Percentiles rank a stretch among this genome's conserved stretches.
Conservation (phyloP, 2,888 invertebrate genomes). For the Hirtodrosophila confusa region DNA sequence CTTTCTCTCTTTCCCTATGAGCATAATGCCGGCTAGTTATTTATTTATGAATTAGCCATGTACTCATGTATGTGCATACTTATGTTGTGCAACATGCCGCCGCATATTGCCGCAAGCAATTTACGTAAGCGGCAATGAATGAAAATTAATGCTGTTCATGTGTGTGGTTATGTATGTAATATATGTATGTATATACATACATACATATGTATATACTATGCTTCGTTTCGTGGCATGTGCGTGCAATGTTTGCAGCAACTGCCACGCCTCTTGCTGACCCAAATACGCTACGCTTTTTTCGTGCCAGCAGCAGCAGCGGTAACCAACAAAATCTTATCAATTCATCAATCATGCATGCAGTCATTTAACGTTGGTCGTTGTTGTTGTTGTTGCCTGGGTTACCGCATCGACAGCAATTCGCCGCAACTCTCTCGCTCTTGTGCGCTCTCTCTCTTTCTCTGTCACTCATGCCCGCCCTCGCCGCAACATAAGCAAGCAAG, state of each 20-base stretch:
- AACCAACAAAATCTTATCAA: slow-evolving; percentile 64
- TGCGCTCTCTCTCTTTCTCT: slow-evolving; percentile 10
- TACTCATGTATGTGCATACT: slow-evolving; percentile 2
- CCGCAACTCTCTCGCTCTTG: slow-evolving; percentile 32
- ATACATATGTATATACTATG: too few species aligned
- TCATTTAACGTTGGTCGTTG: slow-evolving; percentile 55
- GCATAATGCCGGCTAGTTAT: slow-evolving; percentile 3
- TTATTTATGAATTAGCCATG: neutral
- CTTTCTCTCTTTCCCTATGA: neutral
- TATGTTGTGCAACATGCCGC: slow-evolving; percentile 40
- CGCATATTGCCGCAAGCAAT: slow-evolving; percentile 33
- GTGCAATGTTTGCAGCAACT: slow-evolving; percentile 47
- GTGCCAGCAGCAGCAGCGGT: slow-evolving; percentile 28
- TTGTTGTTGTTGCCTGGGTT: slow-evolving; percentile 51
- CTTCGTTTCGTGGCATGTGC: slow-evolving; percentile 31
- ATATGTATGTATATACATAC: too few species aligned
- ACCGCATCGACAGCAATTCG: slow-evolving; percentile 54
- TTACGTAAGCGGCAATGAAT: slow-evolving; percentile 53
- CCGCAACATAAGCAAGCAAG: slow-evolving; percentile 28
- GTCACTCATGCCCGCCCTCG: slow-evolving; percentile 11
- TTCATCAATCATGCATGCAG: slow-evolving; percentile 75
- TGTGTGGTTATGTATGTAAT: slow-evolving; percentile 5
- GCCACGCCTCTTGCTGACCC: slow-evolving; percentile 68
- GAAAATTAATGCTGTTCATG: slow-evolving; percentile 33
- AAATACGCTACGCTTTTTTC: slow-evolving; percentile 50